These are phyloP conservation scores for Calephelis virginiensis DNA, from an alignment of 1,140 invertebrate genomes.

Conservation along the genomic window DNA sequence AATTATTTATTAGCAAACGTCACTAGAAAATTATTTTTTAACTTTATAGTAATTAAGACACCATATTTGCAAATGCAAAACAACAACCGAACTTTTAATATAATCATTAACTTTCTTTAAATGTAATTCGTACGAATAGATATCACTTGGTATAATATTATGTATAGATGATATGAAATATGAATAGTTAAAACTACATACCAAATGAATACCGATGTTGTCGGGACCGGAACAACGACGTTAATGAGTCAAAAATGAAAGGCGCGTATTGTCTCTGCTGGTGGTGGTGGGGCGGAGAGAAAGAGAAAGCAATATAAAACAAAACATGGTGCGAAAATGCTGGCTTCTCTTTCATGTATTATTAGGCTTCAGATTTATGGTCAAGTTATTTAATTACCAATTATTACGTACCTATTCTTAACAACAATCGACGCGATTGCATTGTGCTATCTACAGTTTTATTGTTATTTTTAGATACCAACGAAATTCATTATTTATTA, in stretches of 20 bases:
- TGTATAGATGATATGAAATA: background rate
- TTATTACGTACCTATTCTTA: too few relatives aligned
- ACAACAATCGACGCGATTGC: too few relatives aligned
- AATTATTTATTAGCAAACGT: too few relatives aligned
- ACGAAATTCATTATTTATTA: too few relatives aligned
- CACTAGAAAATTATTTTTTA: too few relatives aligned
- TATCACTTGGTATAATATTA: background rate
- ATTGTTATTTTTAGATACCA: too few relatives aligned
- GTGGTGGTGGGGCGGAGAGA: background rate
- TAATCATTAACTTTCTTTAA: background rate
- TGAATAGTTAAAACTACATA: background rate
- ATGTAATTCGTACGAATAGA: background rate
- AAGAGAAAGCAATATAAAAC: background rate
- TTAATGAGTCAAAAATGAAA: background rate
- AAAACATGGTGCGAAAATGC: too few relatives aligned
- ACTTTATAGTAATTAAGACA: too few relatives aligned
- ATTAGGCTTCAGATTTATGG: too few relatives aligned
- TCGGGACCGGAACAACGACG: slow-evolving; percentile 2
- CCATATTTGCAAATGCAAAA: background rate
- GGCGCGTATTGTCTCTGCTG: background rate
- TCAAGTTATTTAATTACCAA: too few relatives aligned
- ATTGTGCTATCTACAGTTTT: too few relatives aligned
- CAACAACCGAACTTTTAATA: background rate
- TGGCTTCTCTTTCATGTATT: background rate
- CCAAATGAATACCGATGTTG: background rate